A percentile compares a stretch with the other conserved stretches of the same genome.
Conservation (phyloP, 2,797 vertebrate genomes). For the Phylloscopus collybita region DNA sequence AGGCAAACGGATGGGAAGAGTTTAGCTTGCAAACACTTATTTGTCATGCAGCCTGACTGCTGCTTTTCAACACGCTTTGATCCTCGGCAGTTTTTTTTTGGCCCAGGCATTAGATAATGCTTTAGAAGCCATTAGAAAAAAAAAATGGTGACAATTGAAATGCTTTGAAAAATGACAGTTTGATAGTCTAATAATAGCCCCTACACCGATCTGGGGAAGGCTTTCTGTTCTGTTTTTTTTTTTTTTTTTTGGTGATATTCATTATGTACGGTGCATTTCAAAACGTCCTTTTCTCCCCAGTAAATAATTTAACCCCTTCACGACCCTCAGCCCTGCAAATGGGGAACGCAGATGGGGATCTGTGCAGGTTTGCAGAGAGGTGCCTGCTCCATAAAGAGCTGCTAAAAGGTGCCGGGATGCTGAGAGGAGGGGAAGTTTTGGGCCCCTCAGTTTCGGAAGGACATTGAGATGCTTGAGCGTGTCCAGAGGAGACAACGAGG, state of each 20-base stretch:
- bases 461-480: too few species aligned
- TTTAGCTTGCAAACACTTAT: constrained; percentile 36
- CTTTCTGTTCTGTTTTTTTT: constrained; percentile 20
- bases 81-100: constrained; percentile 56
- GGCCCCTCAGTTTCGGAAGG: too few species aligned
- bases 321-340: background rate
- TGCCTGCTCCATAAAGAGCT: background rate
- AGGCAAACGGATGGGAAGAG: constrained; percentile 28
- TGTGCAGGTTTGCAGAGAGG: background rate
- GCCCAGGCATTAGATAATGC: constrained; percentile 71
- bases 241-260: constrained; percentile 28
- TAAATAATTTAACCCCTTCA: constrained; percentile 44
- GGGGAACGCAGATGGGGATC: background rate
- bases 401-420: background rate
- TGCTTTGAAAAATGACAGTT: constrained; percentile 71
- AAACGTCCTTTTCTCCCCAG: constrained; percentile 11
- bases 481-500: too few species aligned
- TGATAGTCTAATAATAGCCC: constrained; percentile 73
- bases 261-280: constrained; percentile 48
- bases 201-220: constrained; percentile 49
- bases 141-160: constrained; percentile 61
- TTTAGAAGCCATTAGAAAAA: constrained; percentile 67
- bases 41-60: constrained; percentile 51
- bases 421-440: too few species aligned
- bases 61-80: constrained; percentile 57